These are phyloP conservation scores for Halcyon senegalensis DNA, from an alignment of 2,113 vertebrate species.

Conservation along the genomic window DNA sequence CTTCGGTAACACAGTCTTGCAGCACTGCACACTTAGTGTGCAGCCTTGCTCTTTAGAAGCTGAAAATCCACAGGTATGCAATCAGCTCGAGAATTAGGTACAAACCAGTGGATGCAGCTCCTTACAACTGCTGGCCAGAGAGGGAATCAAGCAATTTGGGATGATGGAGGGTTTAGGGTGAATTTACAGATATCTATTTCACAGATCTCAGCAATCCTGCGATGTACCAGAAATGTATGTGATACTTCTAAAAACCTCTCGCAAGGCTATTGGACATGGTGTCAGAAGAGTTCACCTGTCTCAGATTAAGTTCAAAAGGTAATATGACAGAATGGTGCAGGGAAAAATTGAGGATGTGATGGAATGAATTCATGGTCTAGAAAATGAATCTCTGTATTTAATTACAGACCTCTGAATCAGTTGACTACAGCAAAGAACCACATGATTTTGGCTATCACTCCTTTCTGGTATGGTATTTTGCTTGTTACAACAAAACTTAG, in stretches of 20 bases:
- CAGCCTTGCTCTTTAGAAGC: neutral
- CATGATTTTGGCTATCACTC: neutral
- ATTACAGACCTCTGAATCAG: neutral
- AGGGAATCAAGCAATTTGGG: neutral
- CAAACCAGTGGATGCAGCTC: neutral
- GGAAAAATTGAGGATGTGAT: neutral
- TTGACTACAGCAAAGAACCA: neutral
- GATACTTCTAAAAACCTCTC: neutral
- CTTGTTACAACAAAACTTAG: neutral
- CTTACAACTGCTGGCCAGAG: neutral
- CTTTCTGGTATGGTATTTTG: neutral
- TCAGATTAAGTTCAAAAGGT: neutral
- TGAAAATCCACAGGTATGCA: neutral
- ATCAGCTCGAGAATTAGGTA: neutral
- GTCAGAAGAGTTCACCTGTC: neutral
- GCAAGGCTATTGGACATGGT: neutral
- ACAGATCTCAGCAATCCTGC: neutral
- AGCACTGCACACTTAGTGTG: neutral
- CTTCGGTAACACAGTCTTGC: neutral
- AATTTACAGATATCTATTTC: neutral
- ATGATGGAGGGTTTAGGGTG: neutral
- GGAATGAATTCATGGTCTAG: neutral
- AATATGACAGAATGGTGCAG: neutral
- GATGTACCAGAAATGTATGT: neutral
- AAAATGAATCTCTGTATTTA: neutral